These are phyloP conservation scores for Ictalurus furcatus DNA, from an alignment of 2,113 vertebrate genomes.

Conservation along the genomic window DNA sequence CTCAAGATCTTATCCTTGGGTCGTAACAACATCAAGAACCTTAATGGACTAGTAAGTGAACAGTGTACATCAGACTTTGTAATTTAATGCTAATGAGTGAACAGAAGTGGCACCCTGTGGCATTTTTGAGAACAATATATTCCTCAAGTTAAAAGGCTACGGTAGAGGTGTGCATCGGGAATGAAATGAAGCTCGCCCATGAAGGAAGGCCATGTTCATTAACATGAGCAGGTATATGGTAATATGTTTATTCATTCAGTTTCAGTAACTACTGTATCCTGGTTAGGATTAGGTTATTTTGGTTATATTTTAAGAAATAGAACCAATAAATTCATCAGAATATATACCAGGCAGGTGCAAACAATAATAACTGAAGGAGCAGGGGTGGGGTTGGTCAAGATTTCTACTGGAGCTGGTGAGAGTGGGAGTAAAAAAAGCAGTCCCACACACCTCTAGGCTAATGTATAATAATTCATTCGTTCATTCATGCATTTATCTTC, in stretches of 20 bases:
- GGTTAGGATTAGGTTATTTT: neutral
- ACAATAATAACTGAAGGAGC: neutral
- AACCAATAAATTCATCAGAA: neutral
- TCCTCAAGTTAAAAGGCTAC: neutral
- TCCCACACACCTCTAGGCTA: neutral
- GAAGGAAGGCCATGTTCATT: neutral
- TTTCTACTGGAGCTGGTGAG: neutral
- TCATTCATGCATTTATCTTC: neutral
- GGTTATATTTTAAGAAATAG: neutral
- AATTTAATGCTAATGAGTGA: neutral
- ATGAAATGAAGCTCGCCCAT: neutral
- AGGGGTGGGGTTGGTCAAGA: neutral
- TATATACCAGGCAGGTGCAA: neutral
- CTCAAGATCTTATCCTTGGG: constrained; percentile 92
- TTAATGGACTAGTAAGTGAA: constrained; percentile 87
- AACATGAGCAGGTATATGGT: neutral
- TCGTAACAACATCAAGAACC: constrained; percentile 94
- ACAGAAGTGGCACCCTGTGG: neutral
- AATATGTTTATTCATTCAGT: neutral
- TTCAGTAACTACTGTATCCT: neutral
- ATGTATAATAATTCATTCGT: neutral
- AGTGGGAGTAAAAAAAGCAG: neutral
- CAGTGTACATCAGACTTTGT: neutral
- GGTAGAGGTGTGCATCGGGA: neutral
- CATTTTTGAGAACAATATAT: neutral